Conservation (phyloP, 2,797 vertebrate species). For the Lutjanus campechanus region DNA sequence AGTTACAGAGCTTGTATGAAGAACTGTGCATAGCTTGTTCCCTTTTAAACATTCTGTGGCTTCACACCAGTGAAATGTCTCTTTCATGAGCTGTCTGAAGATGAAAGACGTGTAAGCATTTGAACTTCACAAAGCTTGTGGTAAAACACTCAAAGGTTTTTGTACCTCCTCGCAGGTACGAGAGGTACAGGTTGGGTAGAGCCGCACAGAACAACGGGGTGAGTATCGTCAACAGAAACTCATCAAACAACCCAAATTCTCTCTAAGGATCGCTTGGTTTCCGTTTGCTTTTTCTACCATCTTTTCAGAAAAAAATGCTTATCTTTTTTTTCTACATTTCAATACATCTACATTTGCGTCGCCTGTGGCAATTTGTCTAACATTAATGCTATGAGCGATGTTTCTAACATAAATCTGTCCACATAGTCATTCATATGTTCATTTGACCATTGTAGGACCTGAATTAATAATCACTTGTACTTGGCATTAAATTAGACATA, state of each 20-base stretch:
- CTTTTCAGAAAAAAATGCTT: constrained; percentile 3
- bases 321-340: background rate
- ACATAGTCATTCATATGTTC: background rate
- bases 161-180: constrained; percentile 88
- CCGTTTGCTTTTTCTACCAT: constrained; percentile 7
- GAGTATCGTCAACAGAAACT: constrained; percentile 76
- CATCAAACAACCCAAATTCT: constrained; percentile 20
- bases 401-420: constrained; percentile 4
- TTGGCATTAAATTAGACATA: too few species aligned
- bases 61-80: constrained; percentile 26
- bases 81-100: constrained; percentile 38
- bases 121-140: constrained; percentile 36
- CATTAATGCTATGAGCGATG: constrained; percentile 4
- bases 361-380: constrained; percentile 3
- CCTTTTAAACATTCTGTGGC: constrained; percentile 11
- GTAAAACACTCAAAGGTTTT: constrained; percentile 35
- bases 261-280: background rate
- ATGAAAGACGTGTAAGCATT: constrained; percentile 36
- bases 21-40: constrained; percentile 1
- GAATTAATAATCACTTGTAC: background rate
- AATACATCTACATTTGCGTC: background rate
- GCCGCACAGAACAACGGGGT: constrained; percentile 93
- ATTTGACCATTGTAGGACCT: constrained; percentile 14
- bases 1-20: background rate
- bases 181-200: constrained; percentile 92